phyloP scores from a whole-genome alignment of 2,113 vertebrate species.

The Callochromis pleurospilus region DNA sequence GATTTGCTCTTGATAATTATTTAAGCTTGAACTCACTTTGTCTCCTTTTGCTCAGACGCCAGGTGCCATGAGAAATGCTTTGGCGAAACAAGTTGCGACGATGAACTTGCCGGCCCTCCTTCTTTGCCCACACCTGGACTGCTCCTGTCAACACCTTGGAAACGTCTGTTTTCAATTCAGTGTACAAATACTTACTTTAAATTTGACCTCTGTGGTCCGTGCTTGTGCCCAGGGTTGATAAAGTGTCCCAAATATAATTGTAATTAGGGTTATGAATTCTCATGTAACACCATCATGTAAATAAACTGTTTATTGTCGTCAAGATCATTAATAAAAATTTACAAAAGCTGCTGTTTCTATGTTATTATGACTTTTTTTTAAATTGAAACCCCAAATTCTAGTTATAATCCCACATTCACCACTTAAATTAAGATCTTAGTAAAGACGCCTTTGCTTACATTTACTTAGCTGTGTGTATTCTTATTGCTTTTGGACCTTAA shows the following conservation, averaged over 20 bases:
- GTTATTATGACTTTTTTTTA: accelerated
- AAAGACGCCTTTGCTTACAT: neutral
- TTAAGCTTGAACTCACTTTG: neutral
- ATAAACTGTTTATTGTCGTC: neutral
- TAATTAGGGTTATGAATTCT: neutral
- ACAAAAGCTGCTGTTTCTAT: neutral
- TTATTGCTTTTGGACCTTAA: neutral
- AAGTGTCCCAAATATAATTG: neutral
- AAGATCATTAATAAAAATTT: neutral
- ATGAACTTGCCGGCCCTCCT: neutral
- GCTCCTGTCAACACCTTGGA: neutral
- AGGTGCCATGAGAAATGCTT: neutral
- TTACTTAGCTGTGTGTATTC: neutral
- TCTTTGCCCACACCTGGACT: accelerated
- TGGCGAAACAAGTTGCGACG: neutral
- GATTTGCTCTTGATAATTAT: neutral
- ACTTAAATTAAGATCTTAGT: neutral
- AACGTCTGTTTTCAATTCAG: neutral
- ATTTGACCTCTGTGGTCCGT: neutral
- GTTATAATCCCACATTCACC: neutral
- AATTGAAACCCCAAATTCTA: neutral
- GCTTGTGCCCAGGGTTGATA: neutral
- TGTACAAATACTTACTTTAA: neutral
- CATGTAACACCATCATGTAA: accelerated
- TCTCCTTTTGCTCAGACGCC: neutral